Evolutionary conservation across 2,797 vertebrate species (phyloP), one percentile per base, ranked within the genome.

Genomic region (Rhyacichthys aspro): DNA sequence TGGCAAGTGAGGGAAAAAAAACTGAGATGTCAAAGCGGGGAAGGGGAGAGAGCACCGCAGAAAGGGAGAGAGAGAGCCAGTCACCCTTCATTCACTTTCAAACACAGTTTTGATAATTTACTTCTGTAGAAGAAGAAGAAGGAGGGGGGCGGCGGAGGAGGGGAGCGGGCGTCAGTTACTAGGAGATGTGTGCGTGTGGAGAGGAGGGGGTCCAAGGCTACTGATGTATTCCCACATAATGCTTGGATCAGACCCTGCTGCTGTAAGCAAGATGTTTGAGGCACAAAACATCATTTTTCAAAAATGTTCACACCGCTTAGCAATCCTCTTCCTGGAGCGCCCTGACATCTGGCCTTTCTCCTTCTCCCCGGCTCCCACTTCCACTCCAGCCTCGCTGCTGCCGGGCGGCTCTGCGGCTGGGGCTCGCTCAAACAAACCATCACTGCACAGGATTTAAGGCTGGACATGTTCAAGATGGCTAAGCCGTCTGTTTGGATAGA

Each of bases 11-110:
- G 91, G 43, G 41, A 91, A 59, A 91, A 92, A 93, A 76, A 94
- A 95, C 94, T 93, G 94, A 96, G 95, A 97, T 97, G 95, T 96
- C 95, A 97, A 96, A 96, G 94, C 93, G 88, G 93, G 50, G 92
- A 87, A 88, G 83, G 85, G 87, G 91, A 91, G 91, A 90, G 90
- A 87, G 90, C 79, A 90, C 84, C 86, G 87, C 90, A 91, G 91
- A 89, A 88, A 89, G 88, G 74, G 92, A 88, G 88, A 85, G 92
- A 93, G 94, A 92, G 89, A 86, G 90, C 59, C 86, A 93, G 91
- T 92, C 87, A 90, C 91, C 95, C 95, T 97, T 96, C 96, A 94
- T 96, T 98, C 94, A 95, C 95, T 97, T 97, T 98, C 95, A 98
- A 95, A 96, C 93, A 91, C 94, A 93, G 95, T 94, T 97, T 95